A percentile compares a stretch with the other conserved stretches of the same genome.
Evolutionary conservation across 2,888 invertebrate genomes (phyloP).

Genomic region (Venusia cambrica): DNA sequence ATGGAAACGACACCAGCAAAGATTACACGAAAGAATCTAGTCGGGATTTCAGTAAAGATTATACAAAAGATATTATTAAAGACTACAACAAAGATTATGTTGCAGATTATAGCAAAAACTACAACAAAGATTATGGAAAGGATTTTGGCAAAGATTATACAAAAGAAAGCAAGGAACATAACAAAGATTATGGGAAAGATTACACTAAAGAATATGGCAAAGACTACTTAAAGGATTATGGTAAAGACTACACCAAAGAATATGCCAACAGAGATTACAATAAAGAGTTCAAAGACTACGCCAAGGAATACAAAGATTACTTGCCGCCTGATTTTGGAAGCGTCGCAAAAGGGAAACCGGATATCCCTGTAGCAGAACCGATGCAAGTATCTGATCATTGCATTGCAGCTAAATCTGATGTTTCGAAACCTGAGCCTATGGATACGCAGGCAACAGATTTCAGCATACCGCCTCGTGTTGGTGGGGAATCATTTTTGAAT

Average conservation of each 20-base stretch:
- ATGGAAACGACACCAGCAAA: slow-evolving; percentile 17
- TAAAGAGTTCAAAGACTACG: slow-evolving; percentile 28
- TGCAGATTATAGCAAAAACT: slow-evolving; percentile 19
- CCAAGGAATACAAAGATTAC: slow-evolving; percentile 61
- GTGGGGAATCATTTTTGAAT: slow-evolving; percentile 72
- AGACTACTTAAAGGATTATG: slow-evolving; percentile 25
- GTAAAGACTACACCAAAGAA: slow-evolving; percentile 27
- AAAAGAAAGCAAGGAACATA: slow-evolving; percentile 15
- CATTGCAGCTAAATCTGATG: slow-evolving; percentile 75
- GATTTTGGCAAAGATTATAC: slow-evolving; percentile 27
- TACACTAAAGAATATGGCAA: slow-evolving; percentile 28
- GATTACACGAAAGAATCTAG: slow-evolving; percentile 20
- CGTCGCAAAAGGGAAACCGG: slow-evolving; percentile 73
- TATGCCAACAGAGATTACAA: slow-evolving; percentile 26
- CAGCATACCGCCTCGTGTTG: slow-evolving; percentile 69
- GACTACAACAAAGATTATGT: slow-evolving; percentile 24
- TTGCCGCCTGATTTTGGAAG: slow-evolving; percentile 79
- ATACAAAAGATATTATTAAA: slow-evolving; percentile 17
- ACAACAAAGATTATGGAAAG: slow-evolving; percentile 24
- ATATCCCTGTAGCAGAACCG: slow-evolving; percentile 63
- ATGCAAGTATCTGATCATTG: slow-evolving; percentile 66
- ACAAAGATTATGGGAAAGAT: slow-evolving; percentile 22
- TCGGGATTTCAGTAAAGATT: slow-evolving; percentile 24
- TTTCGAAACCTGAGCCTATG: slow-evolving; percentile 52
- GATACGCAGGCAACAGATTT: slow-evolving; percentile 68